phyloP scores from a whole-genome alignment of 1,140 invertebrate genomes.

The Bradynema listronoti region DNA sequence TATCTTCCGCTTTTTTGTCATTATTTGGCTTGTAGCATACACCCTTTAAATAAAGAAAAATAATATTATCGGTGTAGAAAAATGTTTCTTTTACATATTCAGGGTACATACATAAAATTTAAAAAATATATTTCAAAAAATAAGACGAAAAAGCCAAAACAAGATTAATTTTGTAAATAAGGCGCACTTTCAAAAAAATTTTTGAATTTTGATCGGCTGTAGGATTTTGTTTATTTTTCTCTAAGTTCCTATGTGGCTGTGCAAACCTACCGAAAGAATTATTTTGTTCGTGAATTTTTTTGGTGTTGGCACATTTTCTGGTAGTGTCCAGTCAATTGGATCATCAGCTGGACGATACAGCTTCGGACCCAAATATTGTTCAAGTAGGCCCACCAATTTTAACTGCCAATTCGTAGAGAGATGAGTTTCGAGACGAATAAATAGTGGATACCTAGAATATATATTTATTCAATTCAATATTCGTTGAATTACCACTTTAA shows the following conservation, averaged over 20 bases:
- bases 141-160: too few relatives aligned
- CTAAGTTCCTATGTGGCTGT: too few relatives aligned
- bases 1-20: constrained; percentile 25
- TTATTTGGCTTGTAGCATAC: constrained; percentile 22
- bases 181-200: too few relatives aligned
- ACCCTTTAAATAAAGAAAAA: constrained; percentile 19
- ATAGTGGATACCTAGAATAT: constrained; percentile 44
- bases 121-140: too few relatives aligned
- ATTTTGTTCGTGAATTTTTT: constrained; percentile 53
- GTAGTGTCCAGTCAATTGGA: constrained; percentile 46
- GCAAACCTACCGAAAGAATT: constrained; percentile 43
- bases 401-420: constrained; percentile 44
- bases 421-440: constrained; percentile 51
- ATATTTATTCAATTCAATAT: too few relatives aligned
- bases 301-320: constrained; percentile 45
- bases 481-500: too few relatives aligned
- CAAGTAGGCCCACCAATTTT: constrained; percentile 34
- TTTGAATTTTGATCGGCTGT: too few relatives aligned
- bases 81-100: too few relatives aligned
- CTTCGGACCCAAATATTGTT: constrained; percentile 30
- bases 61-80: too few relatives aligned
- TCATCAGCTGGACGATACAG: constrained; percentile 47
- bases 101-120: too few relatives aligned
- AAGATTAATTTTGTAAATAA: too few relatives aligned
- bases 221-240: too few relatives aligned